Percentiles rank a stretch among this genome's conserved stretches.
Evolutionary conservation across 2,888 invertebrate species (phyloP).

Genomic region (Temnothorax unifasciatus): DNA sequence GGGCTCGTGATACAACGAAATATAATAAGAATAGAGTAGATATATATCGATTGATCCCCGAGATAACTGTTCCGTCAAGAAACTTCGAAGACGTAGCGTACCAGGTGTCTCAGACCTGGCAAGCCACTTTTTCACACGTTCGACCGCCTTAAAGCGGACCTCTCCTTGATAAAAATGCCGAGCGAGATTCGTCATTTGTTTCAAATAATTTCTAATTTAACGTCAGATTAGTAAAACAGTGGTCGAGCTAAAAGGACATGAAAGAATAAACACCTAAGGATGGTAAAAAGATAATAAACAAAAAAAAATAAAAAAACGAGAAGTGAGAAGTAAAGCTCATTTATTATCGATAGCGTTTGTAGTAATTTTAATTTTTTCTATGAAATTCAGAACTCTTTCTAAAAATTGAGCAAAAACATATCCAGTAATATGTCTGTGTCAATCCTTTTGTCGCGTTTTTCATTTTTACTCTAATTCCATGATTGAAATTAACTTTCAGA

Average conservation of each 20-base stretch:
- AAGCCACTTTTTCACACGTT: not conserved
- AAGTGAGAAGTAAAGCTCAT: not conserved
- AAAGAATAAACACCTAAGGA: not conserved
- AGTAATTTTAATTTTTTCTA: not conserved
- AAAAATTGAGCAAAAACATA: not conserved
- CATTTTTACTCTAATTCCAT: not conserved
- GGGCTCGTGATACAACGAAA: not conserved
- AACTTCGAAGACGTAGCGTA: not conserved
- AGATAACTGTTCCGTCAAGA: not conserved
- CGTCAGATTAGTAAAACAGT: not conserved
- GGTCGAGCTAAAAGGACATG: not conserved
- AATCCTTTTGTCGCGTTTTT: not conserved
- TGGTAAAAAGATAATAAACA: not conserved
- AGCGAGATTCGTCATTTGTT: not conserved
- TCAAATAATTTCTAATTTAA: not conserved
- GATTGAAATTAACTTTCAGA: not conserved
- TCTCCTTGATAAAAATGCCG: not conserved
- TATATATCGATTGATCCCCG: slow-evolving; percentile 8
- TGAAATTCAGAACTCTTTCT: not conserved
- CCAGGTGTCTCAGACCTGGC: not conserved
- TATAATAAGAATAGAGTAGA: not conserved
- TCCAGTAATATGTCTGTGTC: not conserved
- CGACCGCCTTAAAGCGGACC: not conserved
- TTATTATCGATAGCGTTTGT: not conserved
- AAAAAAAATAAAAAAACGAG: not conserved